Evolutionary conservation across 1,140 invertebrate species (phyloP).

Genomic region (Linepithema humile): DNA sequence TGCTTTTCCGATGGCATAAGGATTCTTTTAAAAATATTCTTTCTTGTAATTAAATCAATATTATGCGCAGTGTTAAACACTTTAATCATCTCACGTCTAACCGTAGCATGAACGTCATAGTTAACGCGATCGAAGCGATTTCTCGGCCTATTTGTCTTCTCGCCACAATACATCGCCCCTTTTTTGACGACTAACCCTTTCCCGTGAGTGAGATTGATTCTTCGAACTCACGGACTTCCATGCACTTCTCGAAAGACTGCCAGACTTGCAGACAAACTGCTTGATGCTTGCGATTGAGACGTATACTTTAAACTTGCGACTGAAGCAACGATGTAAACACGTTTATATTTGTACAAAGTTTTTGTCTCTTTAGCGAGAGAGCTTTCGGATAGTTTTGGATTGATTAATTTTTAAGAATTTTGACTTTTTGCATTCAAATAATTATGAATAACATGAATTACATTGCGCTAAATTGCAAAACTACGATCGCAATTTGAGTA

Average conservation of each 20-base stretch:
- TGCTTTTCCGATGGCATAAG: too few relatives aligned
- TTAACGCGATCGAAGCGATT: slow-evolving; percentile 55
- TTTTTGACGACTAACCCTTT: slow-evolving; percentile 40
- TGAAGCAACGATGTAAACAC: background rate
- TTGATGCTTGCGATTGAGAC: slow-evolving; percentile 52
- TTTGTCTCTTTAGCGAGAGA: background rate
- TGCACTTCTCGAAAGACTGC: slow-evolving; percentile 37
- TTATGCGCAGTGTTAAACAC: background rate
- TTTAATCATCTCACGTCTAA: slow-evolving; percentile 5
- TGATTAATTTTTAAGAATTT: slow-evolving; percentile 29
- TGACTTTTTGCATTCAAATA: background rate
- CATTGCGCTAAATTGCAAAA: background rate
- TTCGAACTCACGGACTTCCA: slow-evolving; percentile 23
- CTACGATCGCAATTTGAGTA: background rate
- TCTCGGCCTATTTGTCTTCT: slow-evolving; percentile 56
- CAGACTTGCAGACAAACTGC: slow-evolving; percentile 10
- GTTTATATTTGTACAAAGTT: background rate
- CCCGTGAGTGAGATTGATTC: slow-evolving; percentile 61
- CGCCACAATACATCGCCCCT: slow-evolving; percentile 11
- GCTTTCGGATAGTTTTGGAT: background rate
- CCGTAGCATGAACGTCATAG: background rate
- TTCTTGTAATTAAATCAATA: background rate
- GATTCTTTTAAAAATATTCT: too few relatives aligned
- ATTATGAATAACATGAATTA: background rate
- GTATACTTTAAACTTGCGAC: slow-evolving; percentile 22